Evolutionary conservation across 2,797 vertebrate genomes (phyloP).

Genomic region (Aulostomus chinensis): DNA sequence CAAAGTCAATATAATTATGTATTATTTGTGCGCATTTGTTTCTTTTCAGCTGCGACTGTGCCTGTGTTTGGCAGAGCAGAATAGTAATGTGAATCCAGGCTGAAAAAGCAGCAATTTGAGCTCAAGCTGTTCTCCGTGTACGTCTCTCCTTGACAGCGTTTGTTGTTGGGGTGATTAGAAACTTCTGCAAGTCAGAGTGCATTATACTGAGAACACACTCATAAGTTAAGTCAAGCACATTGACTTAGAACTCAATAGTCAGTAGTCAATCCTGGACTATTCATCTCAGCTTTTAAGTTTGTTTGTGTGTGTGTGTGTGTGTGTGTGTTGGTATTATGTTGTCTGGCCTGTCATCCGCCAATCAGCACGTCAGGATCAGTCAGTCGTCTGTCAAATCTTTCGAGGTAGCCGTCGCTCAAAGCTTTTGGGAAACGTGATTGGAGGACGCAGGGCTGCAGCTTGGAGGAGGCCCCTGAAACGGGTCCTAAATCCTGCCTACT

Average conservation of each 20-base stretch:
- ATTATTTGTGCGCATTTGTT: constrained; percentile 26
- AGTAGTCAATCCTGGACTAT: neutral
- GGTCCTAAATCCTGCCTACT: too few relatives aligned
- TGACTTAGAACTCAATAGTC: constrained; percentile 24
- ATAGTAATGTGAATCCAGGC: neutral
- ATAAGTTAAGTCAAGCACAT: constrained; percentile 13
- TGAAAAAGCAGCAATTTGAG: neutral
- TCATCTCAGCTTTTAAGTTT: neutral
- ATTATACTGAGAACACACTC: constrained; percentile 2
- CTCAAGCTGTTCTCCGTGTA: neutral
- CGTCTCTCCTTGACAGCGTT: constrained; percentile 9
- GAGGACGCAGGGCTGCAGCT: constrained; percentile 26
- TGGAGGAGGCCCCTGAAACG: neutral
- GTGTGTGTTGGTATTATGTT: constrained; percentile 30
- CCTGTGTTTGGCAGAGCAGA: too few relatives aligned
- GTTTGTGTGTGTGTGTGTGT: neutral
- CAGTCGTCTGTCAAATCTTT: constrained; percentile 51
- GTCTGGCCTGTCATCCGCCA: constrained; percentile 55
- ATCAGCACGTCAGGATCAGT: constrained; percentile 54
- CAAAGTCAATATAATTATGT: constrained; percentile 16
- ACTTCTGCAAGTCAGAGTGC: neutral
- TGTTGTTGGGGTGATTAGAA: constrained; percentile 4
- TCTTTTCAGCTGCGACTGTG: constrained; percentile 14
- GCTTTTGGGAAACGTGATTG: constrained; percentile 33
- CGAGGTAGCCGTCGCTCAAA: constrained; percentile 52